Conservation (phyloP, 2,888 invertebrate genomes). For the Caenorhabditis plicata region DNA sequence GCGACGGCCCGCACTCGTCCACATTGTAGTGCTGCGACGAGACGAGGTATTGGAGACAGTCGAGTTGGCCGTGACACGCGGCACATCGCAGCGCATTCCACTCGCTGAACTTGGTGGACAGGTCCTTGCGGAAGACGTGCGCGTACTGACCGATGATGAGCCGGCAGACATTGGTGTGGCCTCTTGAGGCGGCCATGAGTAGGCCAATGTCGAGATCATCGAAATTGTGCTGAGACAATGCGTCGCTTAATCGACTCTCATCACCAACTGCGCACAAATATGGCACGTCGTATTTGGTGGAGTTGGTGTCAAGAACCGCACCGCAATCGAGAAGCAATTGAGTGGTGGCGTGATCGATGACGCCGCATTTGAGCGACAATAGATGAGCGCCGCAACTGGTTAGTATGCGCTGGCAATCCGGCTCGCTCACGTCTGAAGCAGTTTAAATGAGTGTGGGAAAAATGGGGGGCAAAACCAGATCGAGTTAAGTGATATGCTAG, state of each 20-base stretch:
- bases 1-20: slow-evolving; percentile 46
- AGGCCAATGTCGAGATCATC: slow-evolving; percentile 18
- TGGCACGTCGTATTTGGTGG: slow-evolving; percentile 47
- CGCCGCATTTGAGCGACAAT: slow-evolving; percentile 38
- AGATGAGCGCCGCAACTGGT: slow-evolving; percentile 39
- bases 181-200: slow-evolving; percentile 40
- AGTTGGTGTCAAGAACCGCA: slow-evolving; percentile 23
- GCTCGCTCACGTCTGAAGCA: neutral
- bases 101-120: slow-evolving; percentile 26
- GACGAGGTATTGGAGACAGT: slow-evolving; percentile 46
- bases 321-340: slow-evolving; percentile 40
- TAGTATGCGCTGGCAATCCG: slow-evolving; percentile 35
- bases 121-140: slow-evolving; percentile 8
- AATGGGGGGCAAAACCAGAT: no score
- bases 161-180: slow-evolving; percentile 39
- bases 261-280: slow-evolving; percentile 42
- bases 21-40: slow-evolving; percentile 37
- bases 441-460: neutral
- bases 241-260: no score
- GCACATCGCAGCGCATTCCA: slow-evolving; percentile 50
- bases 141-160: slow-evolving; percentile 21
- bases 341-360: slow-evolving; percentile 46
- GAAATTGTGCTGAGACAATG: neutral
- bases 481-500: slow-evolving; percentile 52
- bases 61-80: slow-evolving; percentile 47